Percentiles rank a stretch among this genome's conserved stretches.
These are phyloP conservation scores for Sebastes aleutianus DNA, from an alignment of 2,797 vertebrate species.

Conservation along the genomic window DNA sequence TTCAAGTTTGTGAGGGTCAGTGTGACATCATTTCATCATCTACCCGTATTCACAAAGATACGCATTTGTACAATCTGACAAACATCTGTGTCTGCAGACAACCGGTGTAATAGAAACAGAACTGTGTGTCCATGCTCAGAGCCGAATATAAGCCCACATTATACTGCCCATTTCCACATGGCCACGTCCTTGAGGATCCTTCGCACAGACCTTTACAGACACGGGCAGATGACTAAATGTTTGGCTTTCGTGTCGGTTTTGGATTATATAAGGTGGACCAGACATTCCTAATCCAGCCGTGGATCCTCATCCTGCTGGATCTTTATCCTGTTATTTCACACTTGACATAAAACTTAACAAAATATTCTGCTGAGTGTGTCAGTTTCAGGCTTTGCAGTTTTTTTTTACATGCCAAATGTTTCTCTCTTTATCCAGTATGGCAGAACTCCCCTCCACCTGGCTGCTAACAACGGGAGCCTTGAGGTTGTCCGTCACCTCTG, in stretches of 20 bases:
- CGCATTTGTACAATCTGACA: not conserved
- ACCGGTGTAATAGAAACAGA: not conserved
- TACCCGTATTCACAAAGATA: not conserved
- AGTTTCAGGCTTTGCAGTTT: not conserved
- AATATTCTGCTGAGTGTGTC: not conserved
- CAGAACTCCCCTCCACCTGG: conserved; percentile 92
- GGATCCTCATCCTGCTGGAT: not conserved
- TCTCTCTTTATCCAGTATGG: conserved; percentile 83
- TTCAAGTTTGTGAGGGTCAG: not conserved
- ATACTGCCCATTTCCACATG: not conserved
- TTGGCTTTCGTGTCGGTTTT: not conserved
- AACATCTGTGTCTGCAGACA: not conserved
- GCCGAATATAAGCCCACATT: not conserved
- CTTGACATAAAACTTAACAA: not conserved
- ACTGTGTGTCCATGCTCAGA: not conserved
- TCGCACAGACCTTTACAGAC: not conserved
- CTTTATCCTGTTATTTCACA: not conserved
- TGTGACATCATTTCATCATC: not conserved
- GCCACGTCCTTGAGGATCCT: not conserved
- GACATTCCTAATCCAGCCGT: not conserved
- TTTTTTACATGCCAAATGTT: not conserved
- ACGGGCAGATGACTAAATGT: not conserved
- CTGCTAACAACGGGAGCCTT: conserved; percentile 92
- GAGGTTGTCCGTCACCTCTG: conserved; percentile 95
- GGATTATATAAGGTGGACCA: not conserved